Conservation (phyloP, 1,140 invertebrate genomes). For the Proctacanthus coquilletti region DNA sequence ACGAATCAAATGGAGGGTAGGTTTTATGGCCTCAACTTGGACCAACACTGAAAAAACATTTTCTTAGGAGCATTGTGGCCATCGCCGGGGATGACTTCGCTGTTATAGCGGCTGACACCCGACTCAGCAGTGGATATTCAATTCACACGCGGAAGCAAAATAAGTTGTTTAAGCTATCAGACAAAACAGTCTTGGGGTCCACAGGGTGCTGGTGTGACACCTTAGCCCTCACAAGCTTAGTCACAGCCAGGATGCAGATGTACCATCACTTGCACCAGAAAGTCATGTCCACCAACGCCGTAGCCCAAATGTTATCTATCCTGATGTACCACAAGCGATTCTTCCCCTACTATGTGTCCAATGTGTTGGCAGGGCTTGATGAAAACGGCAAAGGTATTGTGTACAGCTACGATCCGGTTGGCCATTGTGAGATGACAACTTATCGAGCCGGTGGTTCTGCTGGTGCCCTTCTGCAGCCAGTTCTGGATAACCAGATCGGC, state of each 20-base stretch:
- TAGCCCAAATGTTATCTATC: constrained; percentile 89
- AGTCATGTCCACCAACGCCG: constrained; percentile 78
- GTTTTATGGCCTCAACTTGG: constrained; percentile 9
- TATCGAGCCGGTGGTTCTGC: constrained; percentile 77
- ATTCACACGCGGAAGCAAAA: constrained; percentile 80
- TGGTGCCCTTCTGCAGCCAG: constrained; percentile 61
- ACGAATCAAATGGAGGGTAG: constrained; percentile 63
- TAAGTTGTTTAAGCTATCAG: constrained; percentile 66
- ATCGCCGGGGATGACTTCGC: constrained; percentile 85
- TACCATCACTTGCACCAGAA: constrained; percentile 93
- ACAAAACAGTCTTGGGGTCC: constrained; percentile 70
- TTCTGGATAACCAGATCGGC: constrained; percentile 83
- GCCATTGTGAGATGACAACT: constrained; percentile 67
- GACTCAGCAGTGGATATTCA: constrained; percentile 78
- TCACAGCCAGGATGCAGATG: constrained; percentile 82
- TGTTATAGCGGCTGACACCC: constrained; percentile 77
- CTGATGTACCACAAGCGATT: constrained; percentile 95
- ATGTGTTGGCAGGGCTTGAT: constrained; percentile 83
- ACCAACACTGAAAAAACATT: constrained; percentile 6
- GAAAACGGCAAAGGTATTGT: constrained; percentile 81
- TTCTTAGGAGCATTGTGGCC: constrained; percentile 64
- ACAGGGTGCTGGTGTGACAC: constrained; percentile 97
- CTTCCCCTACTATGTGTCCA: constrained; percentile 96
- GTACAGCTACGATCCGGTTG: constrained; percentile 94
- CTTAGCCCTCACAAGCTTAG: constrained; percentile 73